Conservation (phyloP, 1,140 invertebrate species). For the Cotesia vestalis region DNA sequence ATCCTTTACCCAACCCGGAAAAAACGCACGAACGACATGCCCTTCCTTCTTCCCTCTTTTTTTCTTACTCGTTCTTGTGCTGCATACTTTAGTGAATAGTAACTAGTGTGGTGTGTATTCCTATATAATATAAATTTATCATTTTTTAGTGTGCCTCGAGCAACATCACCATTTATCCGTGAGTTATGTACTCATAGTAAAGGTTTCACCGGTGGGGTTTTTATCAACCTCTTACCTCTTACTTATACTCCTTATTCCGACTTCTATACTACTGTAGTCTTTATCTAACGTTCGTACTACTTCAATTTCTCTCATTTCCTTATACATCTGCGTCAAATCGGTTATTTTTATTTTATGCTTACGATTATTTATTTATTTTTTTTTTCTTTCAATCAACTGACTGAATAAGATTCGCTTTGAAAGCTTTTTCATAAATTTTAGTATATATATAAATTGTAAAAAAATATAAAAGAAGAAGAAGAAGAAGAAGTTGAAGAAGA, state of each 20-base stretch:
- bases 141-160: constrained; percentile 1
- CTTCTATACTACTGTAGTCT: too few relatives aligned
- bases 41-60: too few relatives aligned
- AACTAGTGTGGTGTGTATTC: too few relatives aligned
- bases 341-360: background rate
- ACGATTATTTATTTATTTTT: background rate
- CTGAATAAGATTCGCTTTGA: constrained; percentile 8
- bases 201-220: too few relatives aligned
- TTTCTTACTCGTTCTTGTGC: too few relatives aligned
- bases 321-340: too few relatives aligned
- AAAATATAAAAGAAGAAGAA: background rate
- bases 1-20: too few relatives aligned
- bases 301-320: too few relatives aligned
- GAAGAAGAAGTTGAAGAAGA: background rate
- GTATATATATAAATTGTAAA: background rate
- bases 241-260: background rate
- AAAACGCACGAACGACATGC: too few relatives aligned
- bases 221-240: background rate
- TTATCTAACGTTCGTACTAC: too few relatives aligned
- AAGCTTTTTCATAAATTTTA: background rate
- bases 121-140: background rate
- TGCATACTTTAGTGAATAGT: too few relatives aligned
- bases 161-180: constrained; percentile 5
- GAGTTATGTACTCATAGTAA: constrained; percentile 1
- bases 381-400: background rate